These are phyloP conservation scores for Abrostola tripartita DNA, from an alignment of 2,888 invertebrate species.

Conservation along the genomic window DNA sequence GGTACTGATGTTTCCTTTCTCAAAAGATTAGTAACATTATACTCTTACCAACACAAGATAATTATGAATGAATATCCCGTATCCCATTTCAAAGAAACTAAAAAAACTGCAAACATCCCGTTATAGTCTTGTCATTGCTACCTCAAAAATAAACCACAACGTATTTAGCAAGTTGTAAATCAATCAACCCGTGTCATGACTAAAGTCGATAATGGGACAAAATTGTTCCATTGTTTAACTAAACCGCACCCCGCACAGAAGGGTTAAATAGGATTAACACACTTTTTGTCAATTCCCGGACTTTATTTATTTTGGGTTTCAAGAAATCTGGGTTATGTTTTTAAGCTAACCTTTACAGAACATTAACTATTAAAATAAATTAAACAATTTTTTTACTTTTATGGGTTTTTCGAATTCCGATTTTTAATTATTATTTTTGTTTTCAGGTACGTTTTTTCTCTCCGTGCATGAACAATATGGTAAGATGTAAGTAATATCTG, in stretches of 20 bases:
- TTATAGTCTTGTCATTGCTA: conserved; percentile 67
- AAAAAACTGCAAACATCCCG: conserved; percentile 29
- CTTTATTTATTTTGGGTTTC: conserved; percentile 7
- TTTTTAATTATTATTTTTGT: conserved; percentile 1
- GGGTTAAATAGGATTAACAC: conserved; percentile 50
- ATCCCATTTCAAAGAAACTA: conserved; percentile 22
- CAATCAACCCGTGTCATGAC: conserved; percentile 48
- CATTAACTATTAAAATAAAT: background rate
- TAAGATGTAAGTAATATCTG: conserved; percentile 18
- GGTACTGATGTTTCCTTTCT: background rate
- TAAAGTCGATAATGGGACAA: conserved; percentile 40
- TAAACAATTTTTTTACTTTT: background rate
- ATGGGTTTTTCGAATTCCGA: background rate
- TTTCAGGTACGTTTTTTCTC: conserved; percentile 61
- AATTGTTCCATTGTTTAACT: conserved; percentile 50
- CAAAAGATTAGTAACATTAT: conserved; percentile 9
- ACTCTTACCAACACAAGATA: conserved; percentile 10
- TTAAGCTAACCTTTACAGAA: background rate
- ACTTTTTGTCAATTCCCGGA: conserved; percentile 36
- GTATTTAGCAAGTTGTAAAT: conserved; percentile 56
- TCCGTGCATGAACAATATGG: conserved; percentile 31
- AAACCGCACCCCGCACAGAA: conserved; percentile 46
- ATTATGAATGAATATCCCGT: conserved; percentile 22
- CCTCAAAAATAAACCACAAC: conserved; percentile 53
- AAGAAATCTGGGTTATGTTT: background rate